phyloP scores from a whole-genome alignment of 2,888 invertebrate species.

The Protonemura montana region DNA sequence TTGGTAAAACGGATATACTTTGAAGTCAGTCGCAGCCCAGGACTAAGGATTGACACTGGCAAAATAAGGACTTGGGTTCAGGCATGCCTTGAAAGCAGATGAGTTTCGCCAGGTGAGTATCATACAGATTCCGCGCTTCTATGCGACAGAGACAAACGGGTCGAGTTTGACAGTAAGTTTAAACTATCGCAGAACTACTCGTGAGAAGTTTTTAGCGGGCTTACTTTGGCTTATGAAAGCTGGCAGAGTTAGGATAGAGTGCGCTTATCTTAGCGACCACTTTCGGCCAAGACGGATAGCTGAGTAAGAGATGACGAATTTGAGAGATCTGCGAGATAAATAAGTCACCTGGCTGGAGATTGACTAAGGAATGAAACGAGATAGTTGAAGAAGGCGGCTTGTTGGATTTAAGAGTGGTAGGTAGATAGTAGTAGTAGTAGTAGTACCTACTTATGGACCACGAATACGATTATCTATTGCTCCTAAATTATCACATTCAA shows the following conservation, averaged over 20 bases:
- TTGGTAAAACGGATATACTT: too few relatives aligned
- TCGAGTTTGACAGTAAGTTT: slow-evolving; percentile 7
- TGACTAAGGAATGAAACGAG: not conserved
- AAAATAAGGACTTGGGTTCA: too few relatives aligned
- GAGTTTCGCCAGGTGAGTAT: not conserved
- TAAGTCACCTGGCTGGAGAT: not conserved
- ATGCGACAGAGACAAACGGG: not conserved
- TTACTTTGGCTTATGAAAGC: not conserved
- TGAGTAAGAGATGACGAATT: slow-evolving; percentile 4
- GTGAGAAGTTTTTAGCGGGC: not conserved
- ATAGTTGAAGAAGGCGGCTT: slow-evolving; percentile 3
- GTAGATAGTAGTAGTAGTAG: too few relatives aligned
- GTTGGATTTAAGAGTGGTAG: not conserved
- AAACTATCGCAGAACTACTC: not conserved
- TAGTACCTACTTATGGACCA: not conserved
- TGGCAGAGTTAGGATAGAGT: not conserved
- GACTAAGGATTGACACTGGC: too few relatives aligned
- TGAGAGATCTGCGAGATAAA: slow-evolving; percentile 12
- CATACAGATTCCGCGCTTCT: not conserved
- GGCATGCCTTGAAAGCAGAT: not conserved
- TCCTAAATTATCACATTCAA: not conserved
- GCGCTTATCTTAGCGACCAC: not conserved
- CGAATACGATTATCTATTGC: not conserved
- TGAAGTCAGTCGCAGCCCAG: too few relatives aligned
- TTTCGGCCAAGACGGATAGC: slow-evolving; percentile 7